Percentiles rank a stretch among this genome's conserved stretches.
phyloP scores from a whole-genome alignment of 1,140 invertebrate species.

The Musca domestica region DNA sequence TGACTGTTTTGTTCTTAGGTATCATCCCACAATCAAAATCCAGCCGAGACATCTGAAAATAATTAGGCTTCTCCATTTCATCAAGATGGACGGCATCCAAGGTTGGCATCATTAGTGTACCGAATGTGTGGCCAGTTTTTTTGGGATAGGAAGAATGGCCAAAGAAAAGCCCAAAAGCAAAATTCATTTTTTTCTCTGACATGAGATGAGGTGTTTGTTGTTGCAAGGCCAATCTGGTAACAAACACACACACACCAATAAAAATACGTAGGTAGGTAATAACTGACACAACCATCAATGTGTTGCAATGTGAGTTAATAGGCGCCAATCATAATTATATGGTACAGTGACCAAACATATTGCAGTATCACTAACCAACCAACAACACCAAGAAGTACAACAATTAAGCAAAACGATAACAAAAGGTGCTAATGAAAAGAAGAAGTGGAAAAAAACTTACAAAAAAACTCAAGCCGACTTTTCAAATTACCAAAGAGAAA shows the following conservation, averaged over 20 bases:
- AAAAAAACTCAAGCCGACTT: background rate
- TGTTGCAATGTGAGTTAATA: background rate
- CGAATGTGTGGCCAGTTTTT: no score
- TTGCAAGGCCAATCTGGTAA: no score
- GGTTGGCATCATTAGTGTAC: no score
- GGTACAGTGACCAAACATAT: conserved; percentile 12
- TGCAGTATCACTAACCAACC: background rate
- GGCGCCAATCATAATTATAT: conserved; percentile 22
- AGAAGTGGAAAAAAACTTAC: background rate
- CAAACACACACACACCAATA: no score
- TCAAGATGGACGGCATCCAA: background rate
- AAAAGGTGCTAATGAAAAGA: conserved; percentile 17
- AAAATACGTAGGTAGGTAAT: no score
- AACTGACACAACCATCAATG: no score
- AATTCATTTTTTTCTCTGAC: no score
- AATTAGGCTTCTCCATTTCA: conserved; percentile 21
- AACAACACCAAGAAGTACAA: background rate
- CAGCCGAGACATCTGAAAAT: background rate
- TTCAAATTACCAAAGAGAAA: no score
- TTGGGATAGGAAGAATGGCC: no score
- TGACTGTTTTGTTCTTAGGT: background rate
- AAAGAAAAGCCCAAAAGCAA: no score
- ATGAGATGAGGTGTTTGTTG: no score
- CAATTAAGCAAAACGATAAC: background rate
- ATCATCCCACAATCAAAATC: background rate